phyloP scores from a whole-genome alignment of 2,113 vertebrate genomes.

The Ciconia maguari region DNA sequence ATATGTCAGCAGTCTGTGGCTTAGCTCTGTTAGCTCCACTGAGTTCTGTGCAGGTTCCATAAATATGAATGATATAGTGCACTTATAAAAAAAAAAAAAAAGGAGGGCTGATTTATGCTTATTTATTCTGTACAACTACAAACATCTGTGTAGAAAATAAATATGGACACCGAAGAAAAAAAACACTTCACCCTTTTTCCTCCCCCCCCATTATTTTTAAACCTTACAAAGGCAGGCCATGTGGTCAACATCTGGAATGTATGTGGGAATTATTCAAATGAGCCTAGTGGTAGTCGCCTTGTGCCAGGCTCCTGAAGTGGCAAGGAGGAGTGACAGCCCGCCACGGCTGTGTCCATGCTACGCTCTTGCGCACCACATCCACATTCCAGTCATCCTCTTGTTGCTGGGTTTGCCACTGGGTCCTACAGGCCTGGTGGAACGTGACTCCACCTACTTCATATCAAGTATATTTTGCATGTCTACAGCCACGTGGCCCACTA shows the following conservation, averaged over 20 bases:
- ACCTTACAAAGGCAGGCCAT: conserved; percentile 21
- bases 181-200: neutral
- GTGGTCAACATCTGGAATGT: conserved; percentile 67
- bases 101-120: neutral
- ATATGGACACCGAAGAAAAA: conserved; percentile 18
- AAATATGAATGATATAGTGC: conserved; percentile 9
- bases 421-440: neutral
- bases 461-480: neutral
- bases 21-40: neutral
- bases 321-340: neutral
- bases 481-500: neutral
- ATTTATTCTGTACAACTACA: conserved; percentile 42
- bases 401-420: neutral
- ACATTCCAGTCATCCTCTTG: neutral
- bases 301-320: conserved; percentile 43
- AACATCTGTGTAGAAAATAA: conserved; percentile 59
- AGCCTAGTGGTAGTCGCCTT: neutral
- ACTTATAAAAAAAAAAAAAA: neutral
- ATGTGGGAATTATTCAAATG: conserved; percentile 69
- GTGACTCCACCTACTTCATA: neutral
- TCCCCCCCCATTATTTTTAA: neutral
- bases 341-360: neutral
- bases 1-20: neutral
- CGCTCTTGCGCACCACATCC: neutral
- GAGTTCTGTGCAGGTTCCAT: neutral